Conservation (phyloP, 37 sponge, comb jelly and placozoan species). For the Geodia barretti region DNA sequence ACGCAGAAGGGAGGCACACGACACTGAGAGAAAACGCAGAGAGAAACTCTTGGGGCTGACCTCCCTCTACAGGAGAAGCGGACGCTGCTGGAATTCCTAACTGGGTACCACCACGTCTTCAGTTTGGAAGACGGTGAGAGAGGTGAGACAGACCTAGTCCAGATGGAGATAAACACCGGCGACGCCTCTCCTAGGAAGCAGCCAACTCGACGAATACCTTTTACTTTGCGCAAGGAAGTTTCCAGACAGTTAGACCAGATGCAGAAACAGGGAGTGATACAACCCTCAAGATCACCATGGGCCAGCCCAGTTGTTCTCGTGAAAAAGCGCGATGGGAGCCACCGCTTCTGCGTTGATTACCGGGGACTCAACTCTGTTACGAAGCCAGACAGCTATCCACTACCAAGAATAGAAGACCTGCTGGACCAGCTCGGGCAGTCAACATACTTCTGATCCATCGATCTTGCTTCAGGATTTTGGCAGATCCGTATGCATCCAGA, state of each 20-base stretch:
- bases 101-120: constrained; percentile 18
- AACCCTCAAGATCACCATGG: neutral
- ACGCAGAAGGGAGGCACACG: no score
- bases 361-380: neutral
- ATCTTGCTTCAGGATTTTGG: neutral
- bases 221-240: no score
- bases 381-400: no score
- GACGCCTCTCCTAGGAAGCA: neutral
- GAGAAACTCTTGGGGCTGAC: no score
- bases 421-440: neutral
- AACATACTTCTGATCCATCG: neutral
- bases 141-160: no score
- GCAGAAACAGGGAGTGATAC: neutral
- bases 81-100: neutral
- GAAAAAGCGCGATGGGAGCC: neutral
- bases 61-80: constrained; percentile 1
- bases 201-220: neutral
- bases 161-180: neutral
- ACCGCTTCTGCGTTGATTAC: neutral
- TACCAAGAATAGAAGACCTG: neutral
- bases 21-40: no score
- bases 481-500: no score
- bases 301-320: neutral
- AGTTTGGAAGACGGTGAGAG: neutral
- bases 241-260: neutral